Evolutionary conservation across 30 jellyfish, hydroid and myxozoan genomes (phyloP).

Genomic region (Aurelia coerulea): DNA sequence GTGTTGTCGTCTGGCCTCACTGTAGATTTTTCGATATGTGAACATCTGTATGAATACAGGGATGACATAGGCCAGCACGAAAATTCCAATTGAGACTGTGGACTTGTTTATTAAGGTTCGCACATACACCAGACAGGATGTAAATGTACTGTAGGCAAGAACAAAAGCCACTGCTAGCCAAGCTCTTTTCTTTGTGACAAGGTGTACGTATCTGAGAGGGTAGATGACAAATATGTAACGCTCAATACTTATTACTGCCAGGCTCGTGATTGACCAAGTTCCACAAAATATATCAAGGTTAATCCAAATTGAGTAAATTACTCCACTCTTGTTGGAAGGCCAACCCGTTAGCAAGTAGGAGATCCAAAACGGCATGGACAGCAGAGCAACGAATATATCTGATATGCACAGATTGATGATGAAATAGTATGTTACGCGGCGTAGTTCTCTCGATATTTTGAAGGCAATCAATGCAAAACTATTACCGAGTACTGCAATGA

Average conservation of each 20-base stretch:
- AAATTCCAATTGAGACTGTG: constrained; percentile 18
- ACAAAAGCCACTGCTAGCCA: constrained; percentile 17
- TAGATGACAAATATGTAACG: constrained; percentile 70
- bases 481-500: constrained; percentile 79
- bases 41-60: constrained; percentile 74
- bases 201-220: constrained; percentile 54
- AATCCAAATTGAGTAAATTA: constrained; percentile 45
- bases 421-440: constrained; percentile 77
- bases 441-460: constrained; percentile 60
- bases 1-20: constrained; percentile 71
- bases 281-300: constrained; percentile 87
- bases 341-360: constrained; percentile 71
- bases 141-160: constrained; percentile 43
- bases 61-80: constrained; percentile 62
- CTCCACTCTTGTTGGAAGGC: constrained; percentile 63
- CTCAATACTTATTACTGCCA: constrained; percentile 95
- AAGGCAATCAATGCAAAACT: constrained; percentile 81
- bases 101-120: background rate
- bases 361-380: constrained; percentile 89
- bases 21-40: constrained; percentile 66
- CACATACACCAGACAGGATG: constrained; percentile 33
- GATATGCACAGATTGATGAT: constrained; percentile 84
- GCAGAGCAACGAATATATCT: constrained; percentile 73
- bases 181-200: constrained; percentile 72
- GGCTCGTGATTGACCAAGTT: constrained; percentile 85